Evolutionary conservation across 1,140 invertebrate species (phyloP), one percentile per base, ranked within the genome.

Genomic region (Orchesella cincta): DNA sequence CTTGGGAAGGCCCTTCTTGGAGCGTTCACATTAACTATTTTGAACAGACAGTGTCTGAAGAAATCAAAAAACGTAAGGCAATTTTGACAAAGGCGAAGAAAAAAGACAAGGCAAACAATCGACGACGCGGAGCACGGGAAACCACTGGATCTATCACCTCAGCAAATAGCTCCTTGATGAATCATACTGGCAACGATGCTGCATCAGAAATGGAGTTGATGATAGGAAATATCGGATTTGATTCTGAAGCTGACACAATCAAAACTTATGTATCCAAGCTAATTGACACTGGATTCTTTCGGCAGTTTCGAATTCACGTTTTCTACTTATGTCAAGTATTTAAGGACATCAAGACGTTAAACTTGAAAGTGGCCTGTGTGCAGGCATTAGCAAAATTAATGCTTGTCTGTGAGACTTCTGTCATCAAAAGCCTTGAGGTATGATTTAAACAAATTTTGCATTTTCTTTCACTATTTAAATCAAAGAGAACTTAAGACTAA

Each of bases 301-400:
- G 74, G 23, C 75, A 76, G 57, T 57, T 75, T 31, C 8, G 73
- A 29, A n/a, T 28, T 26, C 20, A 73, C 20, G 23, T 35, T 57
- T 20, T 62, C 36, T 77, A 26, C 46, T 62, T 77, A 16, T 62
- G 18, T 34, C 36, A 34, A 35, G 29, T 16, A 75, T 28, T 70
- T 51, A 74, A 75, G 23, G 36, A 31, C n/a, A 54, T 75, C 18
- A 73, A 64, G 16, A 77, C 36, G n/a, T 33, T 76, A 12, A 54
- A 73, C 29, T 72, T 81, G 51, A 81, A 81, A 70, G 36, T 81
- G 18, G 75, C 75, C 8, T 29, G 20, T 57, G 75, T 81, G 12
- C 70, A 75, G 34, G 77, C 80, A 0, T 12, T 81, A 29, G 74
- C 62, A 12, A 79, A 75, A 54, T 73, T 81, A 3, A 81, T 81